Percentiles rank a stretch among this genome's conserved stretches.
Evolutionary conservation across 64 coral and sea anemone species (phyloP).

Genomic region (Montipora foliosa): DNA sequence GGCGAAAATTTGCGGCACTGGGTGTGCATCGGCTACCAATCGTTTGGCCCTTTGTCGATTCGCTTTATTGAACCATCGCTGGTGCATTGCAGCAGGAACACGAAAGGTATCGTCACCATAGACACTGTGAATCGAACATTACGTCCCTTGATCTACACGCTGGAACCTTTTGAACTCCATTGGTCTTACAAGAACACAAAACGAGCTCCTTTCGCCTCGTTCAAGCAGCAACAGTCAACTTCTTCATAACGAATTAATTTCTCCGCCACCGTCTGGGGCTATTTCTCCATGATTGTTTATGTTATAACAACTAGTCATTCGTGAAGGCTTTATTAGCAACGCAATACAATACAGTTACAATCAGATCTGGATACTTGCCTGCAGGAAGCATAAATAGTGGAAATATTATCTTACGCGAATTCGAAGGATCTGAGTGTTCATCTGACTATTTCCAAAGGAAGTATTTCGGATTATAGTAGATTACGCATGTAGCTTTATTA

Average conservation of each 20-base stretch:
- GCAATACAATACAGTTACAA: too few species aligned
- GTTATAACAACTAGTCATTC: too few species aligned
- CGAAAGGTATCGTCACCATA: background rate
- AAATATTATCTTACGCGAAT: background rate
- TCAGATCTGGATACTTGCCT: too few species aligned
- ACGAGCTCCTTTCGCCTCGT: background rate
- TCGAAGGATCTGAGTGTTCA: background rate
- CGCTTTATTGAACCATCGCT: background rate
- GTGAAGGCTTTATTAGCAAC: background rate
- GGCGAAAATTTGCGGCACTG: too few species aligned
- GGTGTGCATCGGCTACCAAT: too few species aligned
- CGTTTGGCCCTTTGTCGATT: too few species aligned
- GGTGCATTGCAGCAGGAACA: background rate
- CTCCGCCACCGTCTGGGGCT: background rate
- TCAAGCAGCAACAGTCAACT: background rate
- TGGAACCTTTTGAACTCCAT: background rate
- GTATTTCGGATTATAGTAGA: conserved; percentile 23
- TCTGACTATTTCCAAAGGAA: background rate
- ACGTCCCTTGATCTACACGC: too few species aligned
- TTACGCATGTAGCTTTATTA: background rate
- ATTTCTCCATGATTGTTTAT: background rate
- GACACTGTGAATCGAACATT: background rate
- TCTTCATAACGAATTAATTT: background rate
- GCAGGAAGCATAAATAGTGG: background rate
- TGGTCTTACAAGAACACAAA: background rate